These are phyloP conservation scores for Stenoptilia bipunctidactyla DNA, from an alignment of 2,888 invertebrate genomes.

Conservation along the genomic window DNA sequence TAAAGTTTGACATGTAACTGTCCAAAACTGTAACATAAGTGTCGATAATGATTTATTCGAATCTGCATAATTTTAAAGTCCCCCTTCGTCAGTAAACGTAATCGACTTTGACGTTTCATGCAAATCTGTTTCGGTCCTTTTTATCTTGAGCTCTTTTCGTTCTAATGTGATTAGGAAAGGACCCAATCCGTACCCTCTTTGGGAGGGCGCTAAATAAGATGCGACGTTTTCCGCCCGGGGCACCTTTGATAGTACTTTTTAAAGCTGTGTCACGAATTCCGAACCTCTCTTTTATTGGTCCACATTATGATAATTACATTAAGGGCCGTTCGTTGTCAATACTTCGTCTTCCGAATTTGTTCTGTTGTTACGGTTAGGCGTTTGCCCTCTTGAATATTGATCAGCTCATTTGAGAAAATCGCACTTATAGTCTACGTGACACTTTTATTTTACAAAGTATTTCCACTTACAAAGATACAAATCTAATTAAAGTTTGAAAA, in stretches of 20 bases:
- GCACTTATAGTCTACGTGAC: conserved; percentile 64
- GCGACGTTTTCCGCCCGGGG: conserved; percentile 65
- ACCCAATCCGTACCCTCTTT: conserved; percentile 44
- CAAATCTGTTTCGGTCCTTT: conserved; percentile 61
- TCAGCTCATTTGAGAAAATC: conserved; percentile 60
- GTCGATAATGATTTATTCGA: conserved; percentile 28
- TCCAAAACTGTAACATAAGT: conserved; percentile 6
- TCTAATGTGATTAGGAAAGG: conserved; percentile 63
- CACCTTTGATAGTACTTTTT: conserved; percentile 67
- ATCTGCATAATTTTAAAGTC: conserved; percentile 33
- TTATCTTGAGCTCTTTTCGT: conserved; percentile 54
- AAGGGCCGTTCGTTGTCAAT: conserved; percentile 55
- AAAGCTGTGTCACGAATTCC: conserved; percentile 64
- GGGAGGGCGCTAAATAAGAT: conserved; percentile 63
- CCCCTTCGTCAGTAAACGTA: conserved; percentile 30
- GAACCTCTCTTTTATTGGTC: conserved; percentile 67
- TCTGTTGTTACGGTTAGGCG: conserved; percentile 60
- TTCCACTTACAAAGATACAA: conserved; percentile 23
- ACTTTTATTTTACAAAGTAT: conserved; percentile 39
- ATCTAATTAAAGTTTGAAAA: conserved; percentile 20
- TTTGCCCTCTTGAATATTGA: conserved; percentile 62
- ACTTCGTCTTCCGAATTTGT: conserved; percentile 66
- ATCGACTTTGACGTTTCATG: conserved; percentile 61
- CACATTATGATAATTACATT: conserved; percentile 69
- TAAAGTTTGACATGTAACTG: too few relatives aligned